A percentile compares a stretch with the other conserved stretches of the same genome.
Conservation (phyloP, 1,140 invertebrate genomes). For the Zelostemma sp. region DNA sequence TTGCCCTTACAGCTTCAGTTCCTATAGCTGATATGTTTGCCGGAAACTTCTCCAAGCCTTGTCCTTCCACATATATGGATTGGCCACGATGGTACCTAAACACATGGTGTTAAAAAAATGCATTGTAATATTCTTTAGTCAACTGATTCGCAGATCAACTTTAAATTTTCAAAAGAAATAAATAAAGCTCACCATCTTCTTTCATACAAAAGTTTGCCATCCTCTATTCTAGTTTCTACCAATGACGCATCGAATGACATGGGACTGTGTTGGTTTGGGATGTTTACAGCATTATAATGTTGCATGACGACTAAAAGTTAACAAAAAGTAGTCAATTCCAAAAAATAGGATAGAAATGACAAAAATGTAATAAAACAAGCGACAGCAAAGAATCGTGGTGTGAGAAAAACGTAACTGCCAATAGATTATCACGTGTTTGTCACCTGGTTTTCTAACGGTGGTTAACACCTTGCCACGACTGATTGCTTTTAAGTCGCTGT, state of each 20-base stretch:
- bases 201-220: slow-evolving; percentile 94
- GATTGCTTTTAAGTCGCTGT: slow-evolving; percentile 88
- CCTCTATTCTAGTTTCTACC: slow-evolving; percentile 89
- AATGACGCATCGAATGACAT: slow-evolving; percentile 65
- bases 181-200: slow-evolving; percentile 81
- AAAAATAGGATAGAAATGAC: too few relatives aligned
- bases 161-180: not conserved
- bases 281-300: slow-evolving; percentile 65
- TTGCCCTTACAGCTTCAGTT: slow-evolving; percentile 82
- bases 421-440: slow-evolving; percentile 2
- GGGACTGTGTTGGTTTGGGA: slow-evolving; percentile 61
- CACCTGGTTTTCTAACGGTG: slow-evolving; percentile 70
- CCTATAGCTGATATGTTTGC: slow-evolving; percentile 91
- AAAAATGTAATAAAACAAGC: not conserved
- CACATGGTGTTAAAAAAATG: not conserved
- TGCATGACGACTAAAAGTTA: slow-evolving; percentile 62
- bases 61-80: slow-evolving; percentile 90
- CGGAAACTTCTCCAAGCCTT: slow-evolving; percentile 84
- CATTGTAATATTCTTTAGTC: too few relatives aligned
- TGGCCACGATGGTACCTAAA: slow-evolving; percentile 90
- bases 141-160: too few relatives aligned
- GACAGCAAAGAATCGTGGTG: slow-evolving; percentile 1
- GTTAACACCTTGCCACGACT: slow-evolving; percentile 75
- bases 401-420: slow-evolving; percentile 2
- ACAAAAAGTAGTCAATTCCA: too few relatives aligned